A percentile compares a stretch with the other conserved stretches of the same genome.
Conservation (phyloP, 92 coral and sea anemone species). For the Actinernus sp. region DNA sequence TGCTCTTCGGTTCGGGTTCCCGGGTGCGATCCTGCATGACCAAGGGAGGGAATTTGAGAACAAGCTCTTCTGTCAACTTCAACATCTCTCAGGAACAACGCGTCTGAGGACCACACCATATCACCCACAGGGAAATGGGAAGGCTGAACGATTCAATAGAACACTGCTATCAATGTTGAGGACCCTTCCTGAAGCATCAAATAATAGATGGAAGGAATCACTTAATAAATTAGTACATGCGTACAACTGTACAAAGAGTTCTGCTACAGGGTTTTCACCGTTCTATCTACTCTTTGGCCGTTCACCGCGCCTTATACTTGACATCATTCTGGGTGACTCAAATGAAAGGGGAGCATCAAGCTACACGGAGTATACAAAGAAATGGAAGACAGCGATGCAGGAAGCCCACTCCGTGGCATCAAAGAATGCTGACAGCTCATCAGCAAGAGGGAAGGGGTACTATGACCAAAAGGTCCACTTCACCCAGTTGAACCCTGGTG, state of each 20-base stretch:
- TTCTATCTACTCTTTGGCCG: slow-evolving; percentile 25
- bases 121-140: slow-evolving; percentile 57
- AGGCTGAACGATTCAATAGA: slow-evolving; percentile 31
- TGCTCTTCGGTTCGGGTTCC: slow-evolving; percentile 43
- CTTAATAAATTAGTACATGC: slow-evolving; percentile 27
- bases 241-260: background rate
- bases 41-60: slow-evolving; percentile 63
- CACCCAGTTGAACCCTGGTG: no score
- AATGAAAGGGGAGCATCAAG: no score
- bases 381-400: no score
- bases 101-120: slow-evolving; percentile 39
- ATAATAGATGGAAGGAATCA: no score
- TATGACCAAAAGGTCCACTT: no score
- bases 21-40: slow-evolving; percentile 25
- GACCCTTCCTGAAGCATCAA: no score
- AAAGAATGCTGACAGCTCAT: no score
- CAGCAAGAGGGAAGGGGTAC: no score
- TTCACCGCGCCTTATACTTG: slow-evolving; percentile 7
- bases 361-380: no score
- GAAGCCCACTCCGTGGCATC: no score
- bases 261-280: background rate
- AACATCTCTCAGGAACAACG: slow-evolving; percentile 33
- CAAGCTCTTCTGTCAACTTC: slow-evolving; percentile 16
- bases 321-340: no score
- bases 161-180: slow-evolving; percentile 38